A percentile compares a stretch with the other conserved stretches of the same genome.
These are phyloP conservation scores for Malurus alboscapulatus DNA, from an alignment of 2,113 vertebrate genomes.

Conservation along the genomic window DNA sequence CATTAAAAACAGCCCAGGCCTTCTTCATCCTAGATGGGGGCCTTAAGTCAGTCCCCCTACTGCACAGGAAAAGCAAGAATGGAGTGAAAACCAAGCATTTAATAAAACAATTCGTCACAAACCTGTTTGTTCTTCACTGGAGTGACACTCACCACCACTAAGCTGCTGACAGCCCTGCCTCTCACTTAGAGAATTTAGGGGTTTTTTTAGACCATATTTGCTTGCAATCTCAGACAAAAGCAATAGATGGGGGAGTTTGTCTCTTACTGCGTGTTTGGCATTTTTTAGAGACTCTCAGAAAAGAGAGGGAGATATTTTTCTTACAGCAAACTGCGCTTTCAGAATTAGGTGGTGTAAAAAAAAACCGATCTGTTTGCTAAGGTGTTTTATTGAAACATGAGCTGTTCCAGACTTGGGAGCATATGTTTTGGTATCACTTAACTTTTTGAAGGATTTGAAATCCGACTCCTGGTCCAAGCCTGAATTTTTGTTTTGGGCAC, in stretches of 20 bases:
- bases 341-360: background rate
- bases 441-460: background rate
- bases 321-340: background rate
- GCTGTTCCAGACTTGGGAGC: background rate
- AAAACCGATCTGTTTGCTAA: background rate
- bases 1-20: background rate
- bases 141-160: background rate
- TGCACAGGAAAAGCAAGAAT: background rate
- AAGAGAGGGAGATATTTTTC: background rate
- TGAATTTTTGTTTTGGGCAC: background rate
- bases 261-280: background rate
- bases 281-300: background rate
- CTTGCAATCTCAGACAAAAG: background rate
- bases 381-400: background rate
- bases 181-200: background rate
- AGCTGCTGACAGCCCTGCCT: background rate
- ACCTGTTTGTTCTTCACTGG: background rate
- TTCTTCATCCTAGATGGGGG: background rate
- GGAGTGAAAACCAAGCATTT: background rate
- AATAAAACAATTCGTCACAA: background rate
- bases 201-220: background rate
- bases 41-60: background rate
- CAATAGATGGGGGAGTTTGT: background rate
- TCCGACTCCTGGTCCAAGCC: background rate
- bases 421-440: background rate